phyloP scores from a whole-genome alignment of 2,888 invertebrate species.

The Synergus umbraculus region DNA sequence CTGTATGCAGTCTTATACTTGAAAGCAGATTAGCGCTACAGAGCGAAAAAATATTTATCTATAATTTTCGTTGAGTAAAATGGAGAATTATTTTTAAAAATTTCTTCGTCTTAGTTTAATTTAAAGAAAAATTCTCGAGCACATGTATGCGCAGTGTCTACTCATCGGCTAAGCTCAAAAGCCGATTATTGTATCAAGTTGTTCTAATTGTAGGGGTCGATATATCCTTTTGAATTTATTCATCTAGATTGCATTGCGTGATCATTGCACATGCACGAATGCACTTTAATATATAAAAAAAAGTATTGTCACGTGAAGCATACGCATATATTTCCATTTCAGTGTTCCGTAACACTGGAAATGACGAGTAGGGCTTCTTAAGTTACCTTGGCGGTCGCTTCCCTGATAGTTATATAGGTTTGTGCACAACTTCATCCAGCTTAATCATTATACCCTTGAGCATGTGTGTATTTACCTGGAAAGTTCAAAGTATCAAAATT shows the following conservation, averaged over 20 bases:
- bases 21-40: no score
- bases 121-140: neutral
- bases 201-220: neutral
- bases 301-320: neutral
- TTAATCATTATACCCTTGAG: neutral
- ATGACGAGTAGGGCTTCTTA: constrained; percentile 11
- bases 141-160: neutral
- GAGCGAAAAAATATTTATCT: no score
- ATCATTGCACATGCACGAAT: neutral
- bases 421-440: constrained; percentile 5
- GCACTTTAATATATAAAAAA: neutral
- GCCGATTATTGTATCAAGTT: neutral
- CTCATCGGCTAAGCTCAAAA: neutral
- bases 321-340: neutral
- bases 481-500: neutral
- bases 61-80: no score
- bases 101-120: neutral
- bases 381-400: neutral
- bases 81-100: neutral
- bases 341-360: constrained; percentile 9
- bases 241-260: neutral
- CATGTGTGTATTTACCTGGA: neutral
- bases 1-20: no score
- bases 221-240: neutral
- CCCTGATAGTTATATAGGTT: neutral